phyloP scores from a whole-genome alignment of 2,797 vertebrate genomes.

The Lemur catta region DNA sequence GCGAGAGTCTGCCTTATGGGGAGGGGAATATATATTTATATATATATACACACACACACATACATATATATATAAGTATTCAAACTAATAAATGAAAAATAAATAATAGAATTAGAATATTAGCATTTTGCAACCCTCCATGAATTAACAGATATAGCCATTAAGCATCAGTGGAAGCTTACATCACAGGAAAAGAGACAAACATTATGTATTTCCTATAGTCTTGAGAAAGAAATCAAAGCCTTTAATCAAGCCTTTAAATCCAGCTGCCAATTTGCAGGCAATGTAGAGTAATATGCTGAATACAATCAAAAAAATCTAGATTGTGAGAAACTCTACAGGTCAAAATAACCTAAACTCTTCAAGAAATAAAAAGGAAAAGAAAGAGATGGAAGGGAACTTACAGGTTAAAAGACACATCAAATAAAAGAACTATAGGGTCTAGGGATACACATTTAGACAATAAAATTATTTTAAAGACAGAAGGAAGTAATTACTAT shows the following conservation, averaged over 20 bases:
- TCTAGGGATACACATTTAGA: not conserved
- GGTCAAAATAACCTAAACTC: not conserved
- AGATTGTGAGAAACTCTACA: not conserved
- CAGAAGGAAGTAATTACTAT: not conserved
- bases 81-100: not conserved
- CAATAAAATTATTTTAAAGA: slow-evolving; percentile 29
- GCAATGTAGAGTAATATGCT: not conserved
- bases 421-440: not conserved
- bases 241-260: not conserved
- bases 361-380: not conserved
- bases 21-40: too few species aligned
- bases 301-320: not conserved
- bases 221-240: not conserved
- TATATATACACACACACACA: rapidly evolving
- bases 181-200: not conserved
- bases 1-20: too few species aligned
- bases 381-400: not conserved
- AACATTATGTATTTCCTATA: not conserved
- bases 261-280: not conserved
- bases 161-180: not conserved
- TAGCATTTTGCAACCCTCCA: not conserved
- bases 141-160: not conserved
- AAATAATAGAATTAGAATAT: not conserved
- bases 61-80: not conserved
- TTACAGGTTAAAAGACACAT: not conserved